Conservation (phyloP, 2,113 vertebrate species). For the Rhineura floridana region DNA sequence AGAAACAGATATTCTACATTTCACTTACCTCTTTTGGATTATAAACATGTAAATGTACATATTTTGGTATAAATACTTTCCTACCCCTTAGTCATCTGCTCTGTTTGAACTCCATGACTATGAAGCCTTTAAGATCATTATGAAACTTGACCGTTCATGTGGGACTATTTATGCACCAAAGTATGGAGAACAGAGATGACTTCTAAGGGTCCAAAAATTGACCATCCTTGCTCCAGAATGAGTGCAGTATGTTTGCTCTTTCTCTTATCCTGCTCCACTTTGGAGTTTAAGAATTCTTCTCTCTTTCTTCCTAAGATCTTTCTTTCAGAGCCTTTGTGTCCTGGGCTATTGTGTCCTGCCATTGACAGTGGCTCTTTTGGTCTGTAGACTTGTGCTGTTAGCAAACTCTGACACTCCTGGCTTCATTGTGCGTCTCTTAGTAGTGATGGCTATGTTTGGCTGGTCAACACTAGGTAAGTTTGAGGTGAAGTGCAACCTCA, state of each 20-base stretch:
- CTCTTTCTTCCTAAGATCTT: constrained; percentile 77
- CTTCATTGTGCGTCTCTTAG: constrained; percentile 85
- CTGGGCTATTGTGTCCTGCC: constrained; percentile 95
- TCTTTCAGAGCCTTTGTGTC: constrained; percentile 98
- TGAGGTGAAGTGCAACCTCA: not conserved
- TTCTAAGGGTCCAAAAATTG: not conserved
- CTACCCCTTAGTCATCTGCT: not conserved
- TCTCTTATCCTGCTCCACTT: not conserved
- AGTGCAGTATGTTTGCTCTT: not conserved
- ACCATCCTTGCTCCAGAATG: not conserved
- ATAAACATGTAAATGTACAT: not conserved
- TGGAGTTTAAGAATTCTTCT: not conserved
- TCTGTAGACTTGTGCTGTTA: constrained; percentile 87
- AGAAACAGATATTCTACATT: not conserved
- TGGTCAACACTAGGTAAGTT: constrained; percentile 91
- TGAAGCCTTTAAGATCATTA: not conserved
- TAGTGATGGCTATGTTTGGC: constrained; percentile 86
- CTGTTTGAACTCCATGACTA: not conserved
- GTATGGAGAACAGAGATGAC: not conserved
- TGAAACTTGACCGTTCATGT: no score
- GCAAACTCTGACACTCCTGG: constrained; percentile 65
- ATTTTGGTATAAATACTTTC: not conserved
- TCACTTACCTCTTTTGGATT: not conserved
- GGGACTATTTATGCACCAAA: no score
- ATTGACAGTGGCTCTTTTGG: constrained; percentile 87